Evolutionary conservation across 2,888 invertebrate species (phyloP).

Genomic region (Hanleya hanleyi): DNA sequence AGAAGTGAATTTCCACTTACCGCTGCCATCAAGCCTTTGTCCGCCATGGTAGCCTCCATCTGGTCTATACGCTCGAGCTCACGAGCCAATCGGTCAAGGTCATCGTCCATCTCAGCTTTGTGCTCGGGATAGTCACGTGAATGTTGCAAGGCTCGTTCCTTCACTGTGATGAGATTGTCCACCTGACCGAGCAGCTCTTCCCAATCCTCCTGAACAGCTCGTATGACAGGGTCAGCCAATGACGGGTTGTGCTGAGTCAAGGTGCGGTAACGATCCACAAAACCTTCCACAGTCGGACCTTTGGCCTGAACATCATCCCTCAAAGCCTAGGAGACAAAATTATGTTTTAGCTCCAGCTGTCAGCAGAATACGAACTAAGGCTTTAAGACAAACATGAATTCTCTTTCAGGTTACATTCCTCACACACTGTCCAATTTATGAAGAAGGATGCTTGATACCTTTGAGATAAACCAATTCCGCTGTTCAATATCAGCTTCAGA

Average conservation of each 20-base stretch:
- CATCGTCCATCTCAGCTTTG: constrained; percentile 62
- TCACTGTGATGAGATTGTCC: constrained; percentile 57
- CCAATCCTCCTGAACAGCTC: constrained; percentile 62
- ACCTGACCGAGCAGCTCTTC: constrained; percentile 41
- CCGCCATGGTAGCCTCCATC: constrained; percentile 49
- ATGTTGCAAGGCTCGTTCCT: constrained; percentile 50
- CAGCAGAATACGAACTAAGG: no score
- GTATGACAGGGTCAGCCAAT: constrained; percentile 59
- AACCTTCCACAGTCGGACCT: constrained; percentile 79
- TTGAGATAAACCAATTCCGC: no score
- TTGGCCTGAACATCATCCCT: constrained; percentile 85
- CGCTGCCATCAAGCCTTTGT: constrained; percentile 54
- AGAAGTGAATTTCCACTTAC: constrained; percentile 38
- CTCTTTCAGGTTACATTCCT: no score
- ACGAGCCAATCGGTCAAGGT: constrained; percentile 60
- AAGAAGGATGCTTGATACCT: no score
- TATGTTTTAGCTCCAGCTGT: no score
- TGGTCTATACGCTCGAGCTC: constrained; percentile 63
- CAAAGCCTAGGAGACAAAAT: no score
- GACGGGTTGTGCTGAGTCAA: constrained; percentile 63
- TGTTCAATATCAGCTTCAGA: no score
- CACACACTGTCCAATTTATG: no score
- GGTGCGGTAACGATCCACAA: constrained; percentile 55
- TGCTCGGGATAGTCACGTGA: constrained; percentile 54
- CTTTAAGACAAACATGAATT: no score